Evolutionary conservation across 2,113 vertebrate genomes (phyloP), one percentile per base, ranked within the genome.

Genomic region (Nerophis ophidion): DNA sequence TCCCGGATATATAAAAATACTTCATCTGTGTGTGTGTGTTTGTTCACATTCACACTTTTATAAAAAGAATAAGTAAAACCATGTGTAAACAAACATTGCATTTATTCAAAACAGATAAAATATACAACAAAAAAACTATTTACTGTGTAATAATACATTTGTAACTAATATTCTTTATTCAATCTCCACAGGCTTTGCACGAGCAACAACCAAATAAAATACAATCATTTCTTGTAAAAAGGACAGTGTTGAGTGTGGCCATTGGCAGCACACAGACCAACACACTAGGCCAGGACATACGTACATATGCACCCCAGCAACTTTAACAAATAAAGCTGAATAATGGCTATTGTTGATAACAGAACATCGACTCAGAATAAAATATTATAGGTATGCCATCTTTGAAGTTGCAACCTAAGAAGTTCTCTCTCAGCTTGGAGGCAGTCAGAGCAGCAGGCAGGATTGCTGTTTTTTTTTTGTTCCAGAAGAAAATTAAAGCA

Each of bases 71-170:
- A 52, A 4, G 9, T 9, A 42, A 6, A 17, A 19, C 2, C n/a
- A 16, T 55, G 36, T 19, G 54, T 56, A 42, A 42, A 56, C 17
- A 42, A 47, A 60, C 33, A 16, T 49, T 47, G 45, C 33, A 47
- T 60, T 60, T 60, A 60, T 60, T 60, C 15, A 33, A 48, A 60
- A 38, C 45, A n/a, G 26, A 59, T 34, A 34, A 48, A 10, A 35
- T 47, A 9, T 34, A 59, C 57, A 60, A 60, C 48, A 34, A 36
- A 48, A 35, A 7, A 47, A 60, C 26, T 7, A 11, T 58, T 58
- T 33, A 48, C 33, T 60, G 7, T 15, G 15, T n/a, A 36, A 47
- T 60, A 33, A 48, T 48, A 36, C 7, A 60, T 46, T 35, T 14
- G 7, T 40, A 55, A 55, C 52, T 11, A 10, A 55, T 2, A 6